Evolutionary conservation across 2,888 invertebrate genomes (phyloP), one percentile per base, ranked within the genome.

Genomic region (Melolontha melolontha): DNA sequence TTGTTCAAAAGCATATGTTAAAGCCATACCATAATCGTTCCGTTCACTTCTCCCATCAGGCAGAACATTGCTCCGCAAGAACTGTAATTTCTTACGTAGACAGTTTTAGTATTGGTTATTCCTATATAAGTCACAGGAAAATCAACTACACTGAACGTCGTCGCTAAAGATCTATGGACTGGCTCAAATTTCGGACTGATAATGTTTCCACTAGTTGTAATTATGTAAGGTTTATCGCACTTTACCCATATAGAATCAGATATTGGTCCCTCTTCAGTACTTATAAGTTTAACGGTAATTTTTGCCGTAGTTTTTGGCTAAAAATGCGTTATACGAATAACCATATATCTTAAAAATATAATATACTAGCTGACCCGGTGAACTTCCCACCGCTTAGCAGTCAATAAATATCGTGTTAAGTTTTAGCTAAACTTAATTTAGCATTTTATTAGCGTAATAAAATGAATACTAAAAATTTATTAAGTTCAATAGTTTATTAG

Each of bases 221-320:
- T 75, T 41, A 80, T 74, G 64, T 78, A 74, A 0, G 81, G 79
- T 11, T 77, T 78, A 8, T 77, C 77, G 10, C 79, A 78, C 75
- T 82, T 82, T n/a, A 83, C 76, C 86, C 86, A 86, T 70, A 86
- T 82, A 75, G 85, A 84, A 22, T 78, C 78, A 17, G 70, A 69
- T 64, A 81, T 83, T 1, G 72, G 67, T 8, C 85, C 85, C 67
- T 80, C 78, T 5, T 75, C 68, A 4, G 76, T 75, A 5, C 83
- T 82, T 10, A 83, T 77, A 6, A 85, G 71, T 74, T 84, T 82
- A 1, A 85, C 74, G 42, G 72, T 76, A 4, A 85, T 66, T 1
- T 59, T 67, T 0, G 78, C 64, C 5, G 68, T 62, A 12, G 70
- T 67, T 44, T 75, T 72, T 0, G 82, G 79, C 69, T 73, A 70